Percentiles rank a stretch among this genome's conserved stretches.
Conservation (phyloP, 2,113 vertebrate species). For the Pollachius pollachius region DNA sequence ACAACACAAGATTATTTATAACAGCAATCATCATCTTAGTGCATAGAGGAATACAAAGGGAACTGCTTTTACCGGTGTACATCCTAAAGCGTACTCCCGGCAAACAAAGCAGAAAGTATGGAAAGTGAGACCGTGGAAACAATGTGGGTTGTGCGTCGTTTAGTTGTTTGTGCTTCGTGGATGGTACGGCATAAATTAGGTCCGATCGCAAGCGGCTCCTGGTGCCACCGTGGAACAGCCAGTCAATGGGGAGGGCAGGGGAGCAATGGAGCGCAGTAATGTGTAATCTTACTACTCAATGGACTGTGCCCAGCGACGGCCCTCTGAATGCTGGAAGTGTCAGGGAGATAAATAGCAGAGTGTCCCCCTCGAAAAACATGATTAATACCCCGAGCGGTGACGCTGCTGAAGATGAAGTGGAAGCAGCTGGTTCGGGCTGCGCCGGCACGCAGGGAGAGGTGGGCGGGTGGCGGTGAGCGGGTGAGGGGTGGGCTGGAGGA, state of each 20-base stretch:
- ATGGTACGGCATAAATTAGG: conserved; percentile 91
- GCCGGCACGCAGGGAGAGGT: conserved; percentile 88
- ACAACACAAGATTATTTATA: too few species aligned
- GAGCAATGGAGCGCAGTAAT: conserved; percentile 99
- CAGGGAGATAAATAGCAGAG: conserved; percentile 99
- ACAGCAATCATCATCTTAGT: too few species aligned
- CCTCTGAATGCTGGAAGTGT: conserved; percentile 95
- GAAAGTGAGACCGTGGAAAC: too few species aligned
- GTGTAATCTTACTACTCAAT: conserved; percentile 99
- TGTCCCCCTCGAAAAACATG: conserved; percentile 99
- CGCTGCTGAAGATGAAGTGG: conserved; percentile 99
- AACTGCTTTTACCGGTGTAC: too few species aligned
- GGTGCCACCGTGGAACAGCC: conserved; percentile 92
- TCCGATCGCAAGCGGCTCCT: conserved; percentile 86
- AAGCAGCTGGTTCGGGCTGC: conserved; percentile 98
- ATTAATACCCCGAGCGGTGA: conserved; percentile 99
- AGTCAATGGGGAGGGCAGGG: conserved; percentile 99
- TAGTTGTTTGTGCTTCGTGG: conserved; percentile 54
- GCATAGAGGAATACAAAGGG: too few species aligned
- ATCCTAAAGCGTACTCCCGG: too few species aligned
- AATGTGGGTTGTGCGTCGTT: too few species aligned
- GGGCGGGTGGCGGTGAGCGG: conserved; percentile 33
- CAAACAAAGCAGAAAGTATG: not conserved
- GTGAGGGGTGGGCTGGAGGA: conserved; percentile 86
- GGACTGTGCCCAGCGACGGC: conserved; percentile 96